phyloP scores from a whole-genome alignment of 37 sponge, comb jelly and placozoan species.

The Aphrocallistes beatrix region DNA sequence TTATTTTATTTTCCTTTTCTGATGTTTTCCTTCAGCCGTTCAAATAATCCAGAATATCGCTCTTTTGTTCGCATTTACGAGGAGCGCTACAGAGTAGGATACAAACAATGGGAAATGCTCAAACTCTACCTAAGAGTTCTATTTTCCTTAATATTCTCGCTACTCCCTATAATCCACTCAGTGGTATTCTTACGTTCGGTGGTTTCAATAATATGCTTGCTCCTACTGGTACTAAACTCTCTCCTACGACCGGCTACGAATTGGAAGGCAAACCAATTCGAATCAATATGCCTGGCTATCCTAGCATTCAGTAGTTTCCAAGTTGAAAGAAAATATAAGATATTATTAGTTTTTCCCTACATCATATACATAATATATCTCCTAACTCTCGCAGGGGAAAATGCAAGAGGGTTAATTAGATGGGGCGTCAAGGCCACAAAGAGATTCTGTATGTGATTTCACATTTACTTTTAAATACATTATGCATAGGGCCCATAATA shows the following conservation, averaged over 20 bases:
- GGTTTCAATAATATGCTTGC: neutral
- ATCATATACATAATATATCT: no score
- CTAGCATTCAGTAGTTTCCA: neutral
- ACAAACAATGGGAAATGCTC: neutral
- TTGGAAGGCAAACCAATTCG: neutral
- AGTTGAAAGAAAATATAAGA: neutral
- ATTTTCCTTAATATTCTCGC: neutral
- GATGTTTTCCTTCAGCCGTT: neutral
- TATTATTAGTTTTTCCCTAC: no score
- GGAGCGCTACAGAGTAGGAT: neutral
- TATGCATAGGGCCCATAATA: no score
- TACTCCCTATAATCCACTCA: neutral
- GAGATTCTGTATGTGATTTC: no score
- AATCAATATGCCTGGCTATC: neutral
- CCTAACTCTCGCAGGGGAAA: no score
- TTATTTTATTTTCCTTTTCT: neutral
- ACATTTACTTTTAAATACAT: no score
- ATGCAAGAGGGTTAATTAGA: no score
- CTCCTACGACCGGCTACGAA: neutral
- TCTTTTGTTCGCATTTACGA: neutral
- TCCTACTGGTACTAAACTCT: neutral
- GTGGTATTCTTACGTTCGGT: neutral
- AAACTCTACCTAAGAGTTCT: neutral
- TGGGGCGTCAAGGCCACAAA: no score
- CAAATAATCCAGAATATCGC: neutral